phyloP scores from a whole-genome alignment of 2,113 vertebrate species.

The Ptilorrhoa leucosticta region DNA sequence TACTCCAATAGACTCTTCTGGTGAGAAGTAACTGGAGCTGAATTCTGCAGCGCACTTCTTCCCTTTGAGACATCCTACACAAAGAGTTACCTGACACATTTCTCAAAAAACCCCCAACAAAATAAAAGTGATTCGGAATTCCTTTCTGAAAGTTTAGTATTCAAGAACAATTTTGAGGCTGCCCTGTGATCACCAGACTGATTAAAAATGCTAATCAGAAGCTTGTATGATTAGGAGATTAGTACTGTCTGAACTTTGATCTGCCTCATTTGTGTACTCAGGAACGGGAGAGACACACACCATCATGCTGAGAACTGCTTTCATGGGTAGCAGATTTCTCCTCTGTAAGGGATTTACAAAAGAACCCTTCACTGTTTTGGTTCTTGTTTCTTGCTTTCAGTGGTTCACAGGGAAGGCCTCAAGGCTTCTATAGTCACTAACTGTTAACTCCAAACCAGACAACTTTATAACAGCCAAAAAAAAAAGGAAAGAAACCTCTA shows the following conservation, averaged over 20 bases:
- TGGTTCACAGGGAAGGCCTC: not conserved
- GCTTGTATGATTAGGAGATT: constrained; percentile 54
- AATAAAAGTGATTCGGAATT: not conserved
- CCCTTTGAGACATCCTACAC: not conserved
- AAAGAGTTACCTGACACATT: not conserved
- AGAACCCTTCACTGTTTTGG: not conserved
- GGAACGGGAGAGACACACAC: not conserved
- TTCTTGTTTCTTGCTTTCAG: not conserved
- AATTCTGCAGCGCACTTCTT: not conserved
- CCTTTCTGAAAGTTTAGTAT: not conserved
- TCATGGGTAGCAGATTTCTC: not conserved
- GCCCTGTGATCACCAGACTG: constrained; percentile 26
- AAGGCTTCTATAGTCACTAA: not conserved
- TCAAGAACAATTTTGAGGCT: not conserved
- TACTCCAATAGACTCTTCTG: not conserved
- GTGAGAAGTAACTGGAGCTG: not conserved
- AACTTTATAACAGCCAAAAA: not conserved
- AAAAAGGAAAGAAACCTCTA: not conserved
- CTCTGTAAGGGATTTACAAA: not conserved
- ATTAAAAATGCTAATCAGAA: constrained; percentile 58
- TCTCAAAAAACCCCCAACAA: not conserved
- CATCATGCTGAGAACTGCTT: not conserved
- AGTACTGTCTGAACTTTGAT: constrained; percentile 55
- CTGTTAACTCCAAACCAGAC: not conserved
- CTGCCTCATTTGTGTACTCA: not conserved